Conservation (phyloP, 2,797 vertebrate species). For the Poliocrania exsul region DNA sequence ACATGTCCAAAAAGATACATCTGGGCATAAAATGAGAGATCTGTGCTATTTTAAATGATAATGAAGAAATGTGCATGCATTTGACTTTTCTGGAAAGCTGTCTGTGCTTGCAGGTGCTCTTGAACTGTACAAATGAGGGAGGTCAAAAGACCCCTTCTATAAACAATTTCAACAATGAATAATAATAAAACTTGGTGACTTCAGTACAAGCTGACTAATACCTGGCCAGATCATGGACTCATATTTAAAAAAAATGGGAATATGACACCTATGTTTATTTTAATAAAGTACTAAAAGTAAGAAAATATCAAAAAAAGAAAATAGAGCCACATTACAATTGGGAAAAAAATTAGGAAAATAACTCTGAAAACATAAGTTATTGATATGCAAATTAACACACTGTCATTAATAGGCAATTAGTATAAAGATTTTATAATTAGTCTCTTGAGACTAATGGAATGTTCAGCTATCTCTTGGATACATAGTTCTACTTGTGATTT, state of each 20-base stretch:
- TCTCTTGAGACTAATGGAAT: constrained; percentile 15
- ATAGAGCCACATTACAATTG: background rate
- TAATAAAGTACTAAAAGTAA: constrained; percentile 7
- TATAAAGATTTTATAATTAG: constrained; percentile 36
- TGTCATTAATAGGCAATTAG: background rate
- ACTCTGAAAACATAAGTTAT: background rate
- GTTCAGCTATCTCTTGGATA: background rate
- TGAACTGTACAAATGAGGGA: background rate
- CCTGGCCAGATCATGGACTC: background rate
- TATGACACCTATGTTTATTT: background rate
- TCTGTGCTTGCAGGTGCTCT: background rate
- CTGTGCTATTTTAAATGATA: background rate
- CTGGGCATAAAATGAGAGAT: background rate
- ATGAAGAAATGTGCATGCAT: background rate
- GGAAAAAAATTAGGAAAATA: background rate
- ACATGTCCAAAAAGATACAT: background rate
- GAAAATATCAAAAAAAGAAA: background rate
- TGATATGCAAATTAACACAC: constrained; percentile 27
- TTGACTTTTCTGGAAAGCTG: background rate
- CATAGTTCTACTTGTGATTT: background rate
- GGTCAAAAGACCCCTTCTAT: background rate
- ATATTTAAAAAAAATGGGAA: background rate
- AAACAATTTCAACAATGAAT: background rate
- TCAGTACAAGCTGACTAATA: background rate
- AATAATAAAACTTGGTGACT: background rate